phyloP scores from a whole-genome alignment of 30 jellyfish, hydroid and myxozoan species.

The Aurelia aurita region DNA sequence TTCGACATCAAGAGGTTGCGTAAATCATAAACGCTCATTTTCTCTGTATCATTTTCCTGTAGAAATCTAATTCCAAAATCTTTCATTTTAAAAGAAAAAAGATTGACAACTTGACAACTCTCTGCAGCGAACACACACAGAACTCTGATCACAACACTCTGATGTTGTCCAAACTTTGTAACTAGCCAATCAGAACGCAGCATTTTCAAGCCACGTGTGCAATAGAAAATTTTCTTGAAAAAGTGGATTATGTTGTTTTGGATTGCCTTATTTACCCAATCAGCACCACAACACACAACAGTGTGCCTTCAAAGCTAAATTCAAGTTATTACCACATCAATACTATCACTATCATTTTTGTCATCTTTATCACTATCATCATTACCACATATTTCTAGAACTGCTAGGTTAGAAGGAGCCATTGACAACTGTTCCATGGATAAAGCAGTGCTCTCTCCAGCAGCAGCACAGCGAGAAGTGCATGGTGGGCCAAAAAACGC shows the following conservation, averaged over 20 bases:
- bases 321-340: background rate
- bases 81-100: constrained; percentile 38
- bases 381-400: too few relatives aligned
- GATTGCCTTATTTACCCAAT: too few relatives aligned
- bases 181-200: constrained; percentile 67
- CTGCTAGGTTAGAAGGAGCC: too few relatives aligned
- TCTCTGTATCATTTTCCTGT: constrained; percentile 62
- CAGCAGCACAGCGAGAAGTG: too few relatives aligned
- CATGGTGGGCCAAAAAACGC: too few relatives aligned
- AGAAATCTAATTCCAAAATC: constrained; percentile 43
- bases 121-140: constrained; percentile 41
- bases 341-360: too few relatives aligned
- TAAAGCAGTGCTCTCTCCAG: too few relatives aligned
- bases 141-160: constrained; percentile 42
- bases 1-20: constrained; percentile 65
- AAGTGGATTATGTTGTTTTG: constrained; percentile 61
- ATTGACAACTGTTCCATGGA: too few relatives aligned
- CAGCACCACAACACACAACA: background rate
- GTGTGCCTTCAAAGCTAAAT: background rate
- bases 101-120: constrained; percentile 29
- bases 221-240: constrained; percentile 37
- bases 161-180: constrained; percentile 67
- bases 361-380: too few relatives aligned
- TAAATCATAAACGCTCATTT: constrained; percentile 45
- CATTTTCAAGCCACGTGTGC: constrained; percentile 51